Evolutionary conservation across 2,113 vertebrate genomes (phyloP).

Genomic region (Herpailurus yagouaroundi): DNA sequence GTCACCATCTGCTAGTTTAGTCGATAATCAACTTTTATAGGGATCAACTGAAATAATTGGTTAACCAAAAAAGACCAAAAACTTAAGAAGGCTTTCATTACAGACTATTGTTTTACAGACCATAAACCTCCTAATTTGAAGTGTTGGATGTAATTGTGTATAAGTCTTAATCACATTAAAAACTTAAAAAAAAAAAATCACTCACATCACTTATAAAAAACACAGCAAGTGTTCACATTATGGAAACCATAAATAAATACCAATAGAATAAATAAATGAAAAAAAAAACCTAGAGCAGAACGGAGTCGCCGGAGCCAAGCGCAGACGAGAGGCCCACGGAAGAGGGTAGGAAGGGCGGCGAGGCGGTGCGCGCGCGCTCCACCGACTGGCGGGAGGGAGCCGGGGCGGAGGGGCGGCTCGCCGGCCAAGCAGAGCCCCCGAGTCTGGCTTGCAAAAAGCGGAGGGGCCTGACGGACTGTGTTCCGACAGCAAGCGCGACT

Average conservation of each 20-base stretch:
- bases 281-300: not conserved
- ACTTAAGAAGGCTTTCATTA: constrained; percentile 23
- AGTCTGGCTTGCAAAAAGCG: no score
- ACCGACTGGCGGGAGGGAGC: no score
- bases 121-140: constrained; percentile 19
- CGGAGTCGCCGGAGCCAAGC: no score
- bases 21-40: not conserved
- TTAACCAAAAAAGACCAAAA: constrained; percentile 26
- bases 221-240: not conserved
- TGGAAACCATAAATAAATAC: not conserved
- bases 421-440: no score
- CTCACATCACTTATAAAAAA: not conserved
- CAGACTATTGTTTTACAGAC: not conserved
- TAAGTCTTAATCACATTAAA: constrained; percentile 27
- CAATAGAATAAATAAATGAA: not conserved
- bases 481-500: no score
- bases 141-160: not conserved
- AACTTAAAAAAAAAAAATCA: not conserved
- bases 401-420: no score
- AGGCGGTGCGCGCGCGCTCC: no score
- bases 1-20: constrained; percentile 5
- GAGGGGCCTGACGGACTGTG: no score
- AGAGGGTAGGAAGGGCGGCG: no score
- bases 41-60: not conserved
- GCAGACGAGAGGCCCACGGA: no score